A percentile compares a stretch with the other conserved stretches of the same genome.
These are phyloP conservation scores for Euleptes europaea DNA, from an alignment of 2,113 vertebrate genomes.

Conservation along the genomic window DNA sequence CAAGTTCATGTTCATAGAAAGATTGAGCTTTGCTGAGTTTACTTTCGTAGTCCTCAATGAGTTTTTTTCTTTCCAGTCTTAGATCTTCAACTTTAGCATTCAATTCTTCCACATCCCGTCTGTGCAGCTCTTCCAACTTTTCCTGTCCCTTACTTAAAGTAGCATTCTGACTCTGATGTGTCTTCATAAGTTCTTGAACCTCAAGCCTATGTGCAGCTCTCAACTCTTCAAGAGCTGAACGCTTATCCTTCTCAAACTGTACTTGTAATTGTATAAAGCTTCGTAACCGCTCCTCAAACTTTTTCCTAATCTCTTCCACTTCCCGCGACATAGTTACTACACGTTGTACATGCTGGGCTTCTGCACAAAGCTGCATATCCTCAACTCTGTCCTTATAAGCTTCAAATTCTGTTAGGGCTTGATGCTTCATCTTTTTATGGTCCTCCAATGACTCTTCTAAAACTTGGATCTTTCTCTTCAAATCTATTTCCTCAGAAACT, in stretches of 20 bases:
- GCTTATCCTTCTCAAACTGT: conserved; percentile 94
- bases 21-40: conserved; percentile 95
- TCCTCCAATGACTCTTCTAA: conserved; percentile 96
- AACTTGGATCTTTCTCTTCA: conserved; percentile 91
- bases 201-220: conserved; percentile 86
- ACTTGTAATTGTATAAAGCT: conserved; percentile 88
- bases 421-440: conserved; percentile 93
- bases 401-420: conserved; percentile 95
- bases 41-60: conserved; percentile 94
- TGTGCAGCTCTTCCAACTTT: conserved; percentile 87
- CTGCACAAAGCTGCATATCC: conserved; percentile 95
- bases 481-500: conserved; percentile 93
- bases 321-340: conserved; percentile 96
- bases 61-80: conserved; percentile 88
- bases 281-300: conserved; percentile 91
- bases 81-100: conserved; percentile 88
- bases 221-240: conserved; percentile 86
- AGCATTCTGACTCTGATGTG: conserved; percentile 89
- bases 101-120: conserved; percentile 87
- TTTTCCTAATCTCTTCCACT: conserved; percentile 95
- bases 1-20: conserved; percentile 94
- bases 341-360: conserved; percentile 95
- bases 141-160: conserved; percentile 91
- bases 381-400: conserved; percentile 94
- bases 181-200: conserved; percentile 90